Conservation (phyloP, 1,140 invertebrate genomes). For the Drosophila bocki region DNA sequence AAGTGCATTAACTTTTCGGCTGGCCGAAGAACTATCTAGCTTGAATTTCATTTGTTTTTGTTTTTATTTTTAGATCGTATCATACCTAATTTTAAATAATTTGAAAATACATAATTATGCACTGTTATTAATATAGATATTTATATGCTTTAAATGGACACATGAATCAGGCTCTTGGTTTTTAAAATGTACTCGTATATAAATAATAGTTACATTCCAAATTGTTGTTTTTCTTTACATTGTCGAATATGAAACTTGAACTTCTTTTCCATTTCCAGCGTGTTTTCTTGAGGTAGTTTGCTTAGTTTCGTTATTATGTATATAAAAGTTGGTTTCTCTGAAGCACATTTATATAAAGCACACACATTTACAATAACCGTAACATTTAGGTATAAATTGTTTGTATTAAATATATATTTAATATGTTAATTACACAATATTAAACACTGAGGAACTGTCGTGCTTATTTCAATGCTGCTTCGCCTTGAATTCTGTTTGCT, state of each 20-base stretch:
- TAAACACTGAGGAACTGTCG: constrained; percentile 83
- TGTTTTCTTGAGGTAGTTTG: constrained; percentile 73
- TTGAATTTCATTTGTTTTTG: constrained; percentile 15
- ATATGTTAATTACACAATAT: constrained; percentile 70
- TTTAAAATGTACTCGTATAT: constrained; percentile 51
- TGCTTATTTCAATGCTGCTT: constrained; percentile 76
- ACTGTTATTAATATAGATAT: constrained; percentile 30
- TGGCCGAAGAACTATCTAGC: constrained; percentile 28
- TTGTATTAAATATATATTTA: constrained; percentile 55
- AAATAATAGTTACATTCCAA: constrained; percentile 58
- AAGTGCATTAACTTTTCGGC: constrained; percentile 30
- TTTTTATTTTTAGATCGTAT: constrained; percentile 15
- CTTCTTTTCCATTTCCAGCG: constrained; percentile 48
- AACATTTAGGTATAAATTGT: constrained; percentile 60
- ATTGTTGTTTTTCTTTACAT: constrained; percentile 26
- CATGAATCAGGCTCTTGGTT: constrained; percentile 75
- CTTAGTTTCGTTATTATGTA: constrained; percentile 54
- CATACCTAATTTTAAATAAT: constrained; percentile 52
- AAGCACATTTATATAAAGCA: constrained; percentile 83
- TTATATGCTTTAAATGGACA: constrained; percentile 73
- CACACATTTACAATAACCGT: constrained; percentile 79
- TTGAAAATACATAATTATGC: constrained; percentile 63
- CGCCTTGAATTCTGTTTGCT: constrained; percentile 54
- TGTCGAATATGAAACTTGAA: constrained; percentile 71
- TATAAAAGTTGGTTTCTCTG: constrained; percentile 68